phyloP scores from a whole-genome alignment of 2,113 vertebrate species.

The Polyodon spathula region DNA sequence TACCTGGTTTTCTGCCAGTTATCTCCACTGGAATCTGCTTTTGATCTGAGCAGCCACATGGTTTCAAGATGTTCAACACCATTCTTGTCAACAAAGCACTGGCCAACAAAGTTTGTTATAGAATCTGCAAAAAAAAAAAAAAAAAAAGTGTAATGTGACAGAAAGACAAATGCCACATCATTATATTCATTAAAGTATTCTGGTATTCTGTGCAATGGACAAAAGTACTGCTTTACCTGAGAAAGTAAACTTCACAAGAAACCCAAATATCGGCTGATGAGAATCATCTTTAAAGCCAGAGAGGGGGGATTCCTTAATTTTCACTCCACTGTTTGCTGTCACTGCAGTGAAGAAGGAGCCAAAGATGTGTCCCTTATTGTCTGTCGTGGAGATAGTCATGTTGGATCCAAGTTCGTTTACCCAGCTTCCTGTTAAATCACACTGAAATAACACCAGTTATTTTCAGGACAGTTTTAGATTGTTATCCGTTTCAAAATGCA shows the following conservation, averaged over 20 bases:
- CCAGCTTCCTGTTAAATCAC: neutral
- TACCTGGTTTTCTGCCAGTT: neutral
- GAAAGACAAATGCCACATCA: neutral
- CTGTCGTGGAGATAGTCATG: neutral
- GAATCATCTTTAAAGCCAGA: neutral
- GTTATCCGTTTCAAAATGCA: no score
- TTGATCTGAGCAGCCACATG: neutral
- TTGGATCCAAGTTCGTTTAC: neutral
- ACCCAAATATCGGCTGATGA: neutral
- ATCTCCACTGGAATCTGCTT: neutral
- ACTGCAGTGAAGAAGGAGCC: neutral
- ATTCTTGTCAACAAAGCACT: neutral
- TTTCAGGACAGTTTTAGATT: no score
- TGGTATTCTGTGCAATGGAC: neutral
- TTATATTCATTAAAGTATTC: neutral
- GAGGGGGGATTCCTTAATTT: neutral
- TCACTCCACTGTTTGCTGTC: neutral
- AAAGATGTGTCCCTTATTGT: neutral
- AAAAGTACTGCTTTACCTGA: neutral
- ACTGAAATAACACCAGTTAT: neutral
- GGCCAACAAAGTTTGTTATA: neutral
- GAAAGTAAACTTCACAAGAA: neutral
- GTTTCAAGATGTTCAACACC: neutral
- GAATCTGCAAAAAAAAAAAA: neutral
- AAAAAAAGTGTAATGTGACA: neutral